Conservation (phyloP, 1,140 invertebrate species). For the Matsumurasca onukii region DNA sequence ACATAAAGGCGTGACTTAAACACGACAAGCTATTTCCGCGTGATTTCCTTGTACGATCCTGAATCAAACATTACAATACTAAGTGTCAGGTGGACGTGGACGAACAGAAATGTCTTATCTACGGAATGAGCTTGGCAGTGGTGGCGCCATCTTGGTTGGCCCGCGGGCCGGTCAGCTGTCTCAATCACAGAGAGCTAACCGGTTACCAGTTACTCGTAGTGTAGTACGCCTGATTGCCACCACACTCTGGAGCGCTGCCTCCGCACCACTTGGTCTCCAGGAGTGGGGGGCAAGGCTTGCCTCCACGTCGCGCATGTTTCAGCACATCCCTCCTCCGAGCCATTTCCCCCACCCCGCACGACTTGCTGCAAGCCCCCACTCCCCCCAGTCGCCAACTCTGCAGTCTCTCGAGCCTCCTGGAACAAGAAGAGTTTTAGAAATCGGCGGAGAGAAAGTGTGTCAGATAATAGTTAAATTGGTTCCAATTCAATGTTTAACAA, state of each 20-base stretch:
- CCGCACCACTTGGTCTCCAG: conserved; percentile 86
- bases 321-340: conserved; percentile 71
- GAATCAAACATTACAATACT: background rate
- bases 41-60: background rate
- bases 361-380: conserved; percentile 80
- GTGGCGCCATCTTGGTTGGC: background rate
- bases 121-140: conserved; percentile 23
- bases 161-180: background rate
- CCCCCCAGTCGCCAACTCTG: conserved; percentile 81
- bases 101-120: background rate
- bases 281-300: conserved; percentile 74
- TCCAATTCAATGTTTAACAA: too few species aligned
- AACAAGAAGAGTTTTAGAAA: background rate
- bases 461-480: too few species aligned
- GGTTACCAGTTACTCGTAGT: background rate
- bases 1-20: background rate
- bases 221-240: conserved; percentile 8
- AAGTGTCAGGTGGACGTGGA: background rate
- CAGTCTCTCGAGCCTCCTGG: conserved; percentile 64
- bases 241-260: conserved; percentile 48
- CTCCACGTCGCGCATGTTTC: conserved; percentile 72
- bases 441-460: too few species aligned
- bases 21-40: background rate
- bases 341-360: conserved; percentile 86
- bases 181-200: background rate